A percentile compares a stretch with the other conserved stretches of the same genome.
phyloP scores from a whole-genome alignment of 1,140 invertebrate species.

The Drosophila arawakana region DNA sequence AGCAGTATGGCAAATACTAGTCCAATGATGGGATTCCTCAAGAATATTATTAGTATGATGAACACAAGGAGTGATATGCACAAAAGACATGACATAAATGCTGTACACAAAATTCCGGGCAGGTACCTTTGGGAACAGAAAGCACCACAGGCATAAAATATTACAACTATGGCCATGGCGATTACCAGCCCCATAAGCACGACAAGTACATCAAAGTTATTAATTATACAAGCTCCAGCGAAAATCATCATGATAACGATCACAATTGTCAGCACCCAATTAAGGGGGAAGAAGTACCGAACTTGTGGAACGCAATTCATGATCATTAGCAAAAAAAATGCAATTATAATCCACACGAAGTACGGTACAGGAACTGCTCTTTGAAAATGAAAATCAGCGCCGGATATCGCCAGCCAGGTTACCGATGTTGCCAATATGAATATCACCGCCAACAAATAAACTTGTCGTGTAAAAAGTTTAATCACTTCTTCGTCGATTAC shows the following conservation, averaged over 20 bases:
- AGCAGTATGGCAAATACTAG: neutral
- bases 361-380: no score
- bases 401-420: no score
- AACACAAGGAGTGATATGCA: neutral
- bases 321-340: no score
- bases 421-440: no score
- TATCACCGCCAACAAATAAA: no score
- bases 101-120: neutral
- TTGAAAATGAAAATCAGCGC: no score
- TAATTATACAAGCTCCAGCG: neutral
- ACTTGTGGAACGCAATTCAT: no score
- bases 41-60: neutral
- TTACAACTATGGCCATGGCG: neutral
- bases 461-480: no score
- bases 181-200: neutral
- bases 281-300: no score
- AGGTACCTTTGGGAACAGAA: neutral
- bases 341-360: no score
- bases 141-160: conserved; percentile 19
- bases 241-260: conserved; percentile 2
- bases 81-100: neutral
- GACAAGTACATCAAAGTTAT: accelerated
- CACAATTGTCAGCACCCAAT: no score
- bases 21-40: neutral
- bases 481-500: no score